Evolutionary conservation across 1,140 invertebrate genomes (phyloP).

Genomic region (Zaprionus taronus): DNA sequence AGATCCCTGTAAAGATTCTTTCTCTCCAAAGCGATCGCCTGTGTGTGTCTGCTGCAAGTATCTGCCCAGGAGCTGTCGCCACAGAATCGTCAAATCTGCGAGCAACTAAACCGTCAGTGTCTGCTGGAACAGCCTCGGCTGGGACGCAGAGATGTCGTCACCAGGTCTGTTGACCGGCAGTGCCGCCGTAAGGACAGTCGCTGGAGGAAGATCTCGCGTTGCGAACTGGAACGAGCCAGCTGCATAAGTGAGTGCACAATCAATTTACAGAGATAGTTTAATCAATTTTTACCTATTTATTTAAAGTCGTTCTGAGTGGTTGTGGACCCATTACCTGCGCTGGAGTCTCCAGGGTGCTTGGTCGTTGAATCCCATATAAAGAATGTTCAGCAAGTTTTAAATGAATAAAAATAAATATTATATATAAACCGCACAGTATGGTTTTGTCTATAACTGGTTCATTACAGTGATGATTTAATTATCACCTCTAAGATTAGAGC

Average conservation of each 20-base stretch:
- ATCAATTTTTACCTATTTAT: not conserved
- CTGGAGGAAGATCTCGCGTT: constrained; percentile 53
- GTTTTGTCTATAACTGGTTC: not conserved
- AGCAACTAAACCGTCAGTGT: constrained; percentile 14
- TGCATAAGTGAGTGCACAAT: constrained; percentile 46
- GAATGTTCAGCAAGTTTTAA: not conserved
- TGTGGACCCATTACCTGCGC: constrained; percentile 38
- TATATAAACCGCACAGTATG: not conserved
- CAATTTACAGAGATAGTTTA: not conserved
- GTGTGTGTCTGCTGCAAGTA: constrained; percentile 37
- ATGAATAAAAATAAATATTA: constrained; percentile 7
- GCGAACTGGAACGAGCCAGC: constrained; percentile 41
- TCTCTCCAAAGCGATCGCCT: constrained; percentile 33
- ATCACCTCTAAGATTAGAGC: not conserved
- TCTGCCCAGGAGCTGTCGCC: constrained; percentile 32
- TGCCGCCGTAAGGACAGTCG: not conserved
- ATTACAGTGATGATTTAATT: not conserved
- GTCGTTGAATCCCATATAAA: not conserved
- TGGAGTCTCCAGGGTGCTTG: constrained; percentile 20
- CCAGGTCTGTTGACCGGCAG: constrained; percentile 30
- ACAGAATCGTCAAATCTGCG: constrained; percentile 16
- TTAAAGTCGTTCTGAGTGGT: constrained; percentile 18
- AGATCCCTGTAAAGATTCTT: not conserved
- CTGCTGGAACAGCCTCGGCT: constrained; percentile 1
- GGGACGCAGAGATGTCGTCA: constrained; percentile 41